Conservation (phyloP, 2,113 vertebrate genomes). For the Corythornis vintsioides region DNA sequence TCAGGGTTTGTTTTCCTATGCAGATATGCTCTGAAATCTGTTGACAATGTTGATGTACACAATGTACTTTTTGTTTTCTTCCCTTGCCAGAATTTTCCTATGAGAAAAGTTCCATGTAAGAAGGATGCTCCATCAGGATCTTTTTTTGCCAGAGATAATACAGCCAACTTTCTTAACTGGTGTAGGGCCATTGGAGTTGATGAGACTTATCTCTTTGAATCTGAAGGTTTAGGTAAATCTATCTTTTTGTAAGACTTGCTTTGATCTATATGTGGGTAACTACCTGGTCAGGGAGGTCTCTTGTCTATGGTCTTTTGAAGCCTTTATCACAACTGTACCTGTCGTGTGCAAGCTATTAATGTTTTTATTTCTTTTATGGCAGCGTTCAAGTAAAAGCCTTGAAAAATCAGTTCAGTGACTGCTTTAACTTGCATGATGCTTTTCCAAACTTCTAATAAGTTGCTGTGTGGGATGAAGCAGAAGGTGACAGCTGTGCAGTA, state of each 20-base stretch:
- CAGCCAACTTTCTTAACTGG: conserved; percentile 97
- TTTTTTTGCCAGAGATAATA: conserved; percentile 98
- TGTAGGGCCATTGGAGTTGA: conserved; percentile 90
- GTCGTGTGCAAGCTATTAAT: neutral
- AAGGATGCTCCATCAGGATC: conserved; percentile 90
- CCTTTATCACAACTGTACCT: neutral
- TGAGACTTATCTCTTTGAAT: conserved; percentile 95
- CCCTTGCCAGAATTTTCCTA: conserved; percentile 82
- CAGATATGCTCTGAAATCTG: neutral
- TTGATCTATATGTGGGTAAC: neutral
- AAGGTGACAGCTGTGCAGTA: neutral
- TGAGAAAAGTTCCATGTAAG: conserved; percentile 89
- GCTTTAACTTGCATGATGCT: neutral
- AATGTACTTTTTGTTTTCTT: conserved; percentile 17
- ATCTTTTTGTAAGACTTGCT: neutral
- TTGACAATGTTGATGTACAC: neutral
- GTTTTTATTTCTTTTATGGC: neutral
- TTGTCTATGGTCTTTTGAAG: neutral
- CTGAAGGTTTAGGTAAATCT: conserved; percentile 91
- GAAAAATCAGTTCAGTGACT: neutral
- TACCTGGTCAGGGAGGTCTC: neutral
- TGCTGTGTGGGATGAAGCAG: neutral
- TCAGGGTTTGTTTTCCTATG: neutral
- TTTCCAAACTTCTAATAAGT: neutral
- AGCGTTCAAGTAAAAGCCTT: neutral